Evolutionary conservation across 2,888 invertebrate species (phyloP).

Genomic region (Junonia oenone): DNA sequence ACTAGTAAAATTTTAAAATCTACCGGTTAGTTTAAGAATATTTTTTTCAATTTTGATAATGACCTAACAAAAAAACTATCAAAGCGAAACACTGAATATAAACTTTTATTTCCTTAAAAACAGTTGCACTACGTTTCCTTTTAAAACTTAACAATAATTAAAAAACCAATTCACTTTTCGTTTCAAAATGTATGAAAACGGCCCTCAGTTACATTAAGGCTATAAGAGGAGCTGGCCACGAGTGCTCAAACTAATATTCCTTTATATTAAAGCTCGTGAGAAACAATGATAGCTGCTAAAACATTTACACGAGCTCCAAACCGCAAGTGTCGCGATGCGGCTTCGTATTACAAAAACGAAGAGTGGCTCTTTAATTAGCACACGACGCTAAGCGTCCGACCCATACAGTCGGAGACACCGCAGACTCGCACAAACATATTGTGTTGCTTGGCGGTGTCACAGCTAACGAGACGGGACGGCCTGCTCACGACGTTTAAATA

Average conservation of each 20-base stretch:
- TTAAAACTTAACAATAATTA: neutral
- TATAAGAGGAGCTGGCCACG: neutral
- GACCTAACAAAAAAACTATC: too few relatives aligned
- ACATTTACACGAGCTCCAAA: conserved; percentile 24
- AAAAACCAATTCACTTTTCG: neutral
- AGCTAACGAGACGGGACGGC: conserved; percentile 1
- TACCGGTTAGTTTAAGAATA: too few relatives aligned
- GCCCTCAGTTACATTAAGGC: neutral
- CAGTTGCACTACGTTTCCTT: too few relatives aligned
- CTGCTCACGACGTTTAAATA: neutral
- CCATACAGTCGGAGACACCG: conserved; percentile 32
- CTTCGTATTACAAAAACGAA: conserved; percentile 57
- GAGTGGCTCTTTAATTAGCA: conserved; percentile 55
- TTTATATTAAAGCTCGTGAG: conserved; percentile 7
- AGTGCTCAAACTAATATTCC: conserved; percentile 1
- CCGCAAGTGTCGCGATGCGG: conserved; percentile 43
- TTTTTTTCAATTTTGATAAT: too few relatives aligned
- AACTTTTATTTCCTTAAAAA: too few relatives aligned
- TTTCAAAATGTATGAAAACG: neutral
- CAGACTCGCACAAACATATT: conserved; percentile 31
- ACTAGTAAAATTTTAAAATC: too few relatives aligned
- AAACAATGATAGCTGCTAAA: conserved; percentile 20
- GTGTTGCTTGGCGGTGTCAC: conserved; percentile 17
- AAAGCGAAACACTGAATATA: too few relatives aligned
- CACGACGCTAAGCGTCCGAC: conserved; percentile 25